phyloP scores from a whole-genome alignment of 2,888 invertebrate species.

The Brenthis hecate region DNA sequence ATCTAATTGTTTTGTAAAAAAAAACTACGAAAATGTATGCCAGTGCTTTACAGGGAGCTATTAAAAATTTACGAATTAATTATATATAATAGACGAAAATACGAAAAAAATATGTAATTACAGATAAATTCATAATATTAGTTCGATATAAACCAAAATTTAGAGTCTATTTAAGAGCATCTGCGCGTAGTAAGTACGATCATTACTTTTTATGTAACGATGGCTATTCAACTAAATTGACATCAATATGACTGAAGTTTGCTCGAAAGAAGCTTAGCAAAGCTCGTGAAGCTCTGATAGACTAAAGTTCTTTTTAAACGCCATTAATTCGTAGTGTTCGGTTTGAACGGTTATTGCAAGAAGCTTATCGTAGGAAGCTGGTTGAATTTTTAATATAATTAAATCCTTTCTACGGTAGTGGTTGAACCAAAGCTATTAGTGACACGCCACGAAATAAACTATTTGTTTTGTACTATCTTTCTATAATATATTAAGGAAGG shows the following conservation, averaged over 20 bases:
- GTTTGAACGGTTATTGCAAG: conserved; percentile 43
- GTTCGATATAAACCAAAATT: conserved; percentile 23
- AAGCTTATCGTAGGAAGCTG: conserved; percentile 37
- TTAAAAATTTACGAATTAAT: too few relatives aligned
- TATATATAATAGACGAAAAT: too few relatives aligned
- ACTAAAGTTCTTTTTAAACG: conserved; percentile 48
- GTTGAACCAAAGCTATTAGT: conserved; percentile 19
- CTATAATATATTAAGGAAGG: too few relatives aligned
- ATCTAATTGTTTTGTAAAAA: too few relatives aligned
- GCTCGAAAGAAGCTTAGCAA: conserved; percentile 43
- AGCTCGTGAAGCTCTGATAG: conserved; percentile 48
- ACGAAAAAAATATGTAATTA: background rate
- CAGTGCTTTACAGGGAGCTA: too few relatives aligned
- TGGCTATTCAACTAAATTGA: conserved; percentile 68
- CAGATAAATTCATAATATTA: conserved; percentile 9
- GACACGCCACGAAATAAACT: background rate
- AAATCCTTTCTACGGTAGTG: conserved; percentile 35
- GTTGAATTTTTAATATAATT: conserved; percentile 46
- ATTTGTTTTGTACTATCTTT: background rate
- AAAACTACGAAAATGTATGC: too few relatives aligned
- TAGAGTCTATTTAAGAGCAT: conserved; percentile 42
- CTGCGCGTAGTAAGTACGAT: conserved; percentile 49
- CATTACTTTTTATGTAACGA: conserved; percentile 74
- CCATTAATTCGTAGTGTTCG: conserved; percentile 46
- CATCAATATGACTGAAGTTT: conserved; percentile 64